Evolutionary conservation across 2,797 vertebrate species (phyloP), one percentile per base, ranked within the genome.

Genomic region (Oreonectes daqikongensis): DNA sequence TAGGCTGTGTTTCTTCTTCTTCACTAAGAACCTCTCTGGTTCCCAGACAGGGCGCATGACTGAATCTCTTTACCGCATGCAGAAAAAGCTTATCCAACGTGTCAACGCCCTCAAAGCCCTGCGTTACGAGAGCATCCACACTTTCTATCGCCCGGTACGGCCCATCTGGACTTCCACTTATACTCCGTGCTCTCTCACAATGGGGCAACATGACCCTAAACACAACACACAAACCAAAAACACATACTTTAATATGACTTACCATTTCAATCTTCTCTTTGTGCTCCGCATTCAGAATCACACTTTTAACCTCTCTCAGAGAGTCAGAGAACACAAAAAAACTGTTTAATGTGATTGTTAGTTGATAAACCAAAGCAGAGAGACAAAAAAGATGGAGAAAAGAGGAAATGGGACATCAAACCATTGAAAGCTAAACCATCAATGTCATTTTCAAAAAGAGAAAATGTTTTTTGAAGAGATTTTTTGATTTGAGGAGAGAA

Each of bases 11-110:
- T 89, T 96, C 95, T 20, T 94, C 95, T 80, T 95, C 94, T 86
- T 93, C 92, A 61, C 92, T 94, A 80, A 96, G 83, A 72, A 95
- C 17, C 71, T 95, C 93, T 74, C 95, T 92, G 79, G 90, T 94
- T 60, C 94, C 94, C 15, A 96, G 90, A 75, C 94, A 94, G 64
- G 94, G 92, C 44, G 91, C 91, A 61, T 92, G 90, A 18, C 87
- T 90, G 85, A 93, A 95, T 55, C 85, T 93, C 61, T 89, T 83
- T 69, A 94, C 89, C 0, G 93, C 93, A 15, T 94, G 88, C 60
- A 91, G 89, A 76, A 95, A 96, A 48, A 95, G 85, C 82, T 95
- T 94, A 87, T 96, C 95, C 87, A 96, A 48, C 0, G 95, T 95
- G 85, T 95, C 93, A 20, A 90, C 89, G 59, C 92, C 94, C 1